phyloP scores from a whole-genome alignment of 2,113 vertebrate species.

The Brachionichthys hirsutus region DNA sequence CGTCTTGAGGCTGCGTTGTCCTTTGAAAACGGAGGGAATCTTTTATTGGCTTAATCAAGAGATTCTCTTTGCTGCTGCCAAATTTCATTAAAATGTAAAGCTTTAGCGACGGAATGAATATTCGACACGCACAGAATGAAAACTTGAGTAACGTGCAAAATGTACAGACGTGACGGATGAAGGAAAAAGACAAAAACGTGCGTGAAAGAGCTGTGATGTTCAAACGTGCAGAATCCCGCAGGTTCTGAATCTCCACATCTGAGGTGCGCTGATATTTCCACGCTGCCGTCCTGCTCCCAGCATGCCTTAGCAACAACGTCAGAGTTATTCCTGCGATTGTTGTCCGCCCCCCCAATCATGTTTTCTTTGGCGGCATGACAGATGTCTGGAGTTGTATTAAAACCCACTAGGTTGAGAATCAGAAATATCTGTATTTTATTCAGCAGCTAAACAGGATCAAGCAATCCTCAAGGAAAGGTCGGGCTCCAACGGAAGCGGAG shows the following conservation, averaged over 20 bases:
- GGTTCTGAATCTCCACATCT: neutral
- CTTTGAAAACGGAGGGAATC: neutral
- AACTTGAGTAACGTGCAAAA: neutral
- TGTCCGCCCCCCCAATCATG: conserved; percentile 34
- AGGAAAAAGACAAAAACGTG: neutral
- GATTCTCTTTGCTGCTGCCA: neutral
- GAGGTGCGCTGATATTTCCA: conserved; percentile 17
- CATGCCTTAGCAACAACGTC: conserved; percentile 59
- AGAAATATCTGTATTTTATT: too few species aligned
- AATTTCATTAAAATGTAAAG: neutral
- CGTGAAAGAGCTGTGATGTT: neutral
- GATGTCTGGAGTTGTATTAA: conserved; percentile 6
- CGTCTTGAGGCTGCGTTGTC: neutral
- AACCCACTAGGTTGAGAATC: neutral
- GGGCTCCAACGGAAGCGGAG: too few species aligned
- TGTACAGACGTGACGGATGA: too few species aligned
- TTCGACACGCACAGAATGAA: too few species aligned
- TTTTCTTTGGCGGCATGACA: conserved; percentile 41
- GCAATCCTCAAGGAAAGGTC: too few species aligned
- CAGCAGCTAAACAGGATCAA: too few species aligned
- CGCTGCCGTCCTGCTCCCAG: conserved; percentile 28
- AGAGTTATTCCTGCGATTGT: conserved; percentile 65
- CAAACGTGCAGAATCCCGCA: neutral
- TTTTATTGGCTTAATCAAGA: neutral
- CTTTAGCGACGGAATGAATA: too few species aligned